These are phyloP conservation scores for Fregata magnificens DNA, from an alignment of 2,113 vertebrate species.

Conservation along the genomic window DNA sequence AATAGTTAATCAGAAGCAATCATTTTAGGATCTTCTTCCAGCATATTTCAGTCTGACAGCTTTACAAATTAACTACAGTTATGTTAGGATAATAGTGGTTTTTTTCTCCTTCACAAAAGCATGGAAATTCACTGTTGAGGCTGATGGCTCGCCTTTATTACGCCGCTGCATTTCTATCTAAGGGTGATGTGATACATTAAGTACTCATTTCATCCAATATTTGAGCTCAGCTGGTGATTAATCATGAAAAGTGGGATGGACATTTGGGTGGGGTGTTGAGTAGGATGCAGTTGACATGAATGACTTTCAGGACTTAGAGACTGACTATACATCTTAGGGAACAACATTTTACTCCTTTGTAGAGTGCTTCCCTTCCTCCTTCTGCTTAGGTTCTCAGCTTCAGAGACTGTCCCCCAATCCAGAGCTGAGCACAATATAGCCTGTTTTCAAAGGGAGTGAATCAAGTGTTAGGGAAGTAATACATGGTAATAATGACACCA, in stretches of 20 bases:
- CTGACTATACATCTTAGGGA: neutral
- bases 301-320: neutral
- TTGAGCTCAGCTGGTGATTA: neutral
- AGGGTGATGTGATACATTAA: neutral
- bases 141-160: neutral
- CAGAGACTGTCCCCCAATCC: neutral
- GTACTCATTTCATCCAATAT: neutral
- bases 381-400: neutral
- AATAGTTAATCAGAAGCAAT: neutral
- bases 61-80: neutral
- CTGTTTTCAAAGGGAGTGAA: neutral
- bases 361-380: neutral
- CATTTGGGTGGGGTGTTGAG: neutral
- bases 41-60: neutral
- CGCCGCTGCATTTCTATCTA: neutral
- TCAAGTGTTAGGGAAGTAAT: neutral
- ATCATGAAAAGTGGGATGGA: neutral
- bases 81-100: neutral
- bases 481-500: neutral
- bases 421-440: neutral
- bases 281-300: neutral
- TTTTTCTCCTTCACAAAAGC: neutral
- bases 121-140: neutral
- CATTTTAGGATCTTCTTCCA: neutral
- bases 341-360: neutral